phyloP scores from a whole-genome alignment of 2,888 invertebrate genomes.

The Neuroscelio doddi region DNA sequence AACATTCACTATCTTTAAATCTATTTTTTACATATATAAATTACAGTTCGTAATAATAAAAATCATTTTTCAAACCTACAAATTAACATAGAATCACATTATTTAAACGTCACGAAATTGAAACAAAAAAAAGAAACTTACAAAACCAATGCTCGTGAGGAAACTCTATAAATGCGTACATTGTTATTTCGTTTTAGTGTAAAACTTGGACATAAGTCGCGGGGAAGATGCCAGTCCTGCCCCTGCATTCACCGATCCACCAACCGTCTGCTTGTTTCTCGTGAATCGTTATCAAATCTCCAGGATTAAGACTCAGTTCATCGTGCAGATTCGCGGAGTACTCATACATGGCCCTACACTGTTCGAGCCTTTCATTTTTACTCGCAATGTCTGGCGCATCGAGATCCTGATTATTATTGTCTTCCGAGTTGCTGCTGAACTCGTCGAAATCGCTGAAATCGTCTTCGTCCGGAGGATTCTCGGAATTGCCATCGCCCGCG shows the following conservation, averaged over 20 bases:
- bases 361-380: slow-evolving; percentile 56
- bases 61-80: not conserved
- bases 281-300: slow-evolving; percentile 90
- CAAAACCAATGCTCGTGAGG: too few relatives aligned
- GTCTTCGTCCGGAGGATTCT: slow-evolving; percentile 79
- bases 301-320: slow-evolving; percentile 81
- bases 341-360: slow-evolving; percentile 89
- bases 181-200: slow-evolving; percentile 51
- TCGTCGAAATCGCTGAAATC: slow-evolving; percentile 83
- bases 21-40: too few relatives aligned
- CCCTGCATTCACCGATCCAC: slow-evolving; percentile 94
- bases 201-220: slow-evolving; percentile 94
- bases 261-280: slow-evolving; percentile 94
- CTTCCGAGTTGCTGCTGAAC: slow-evolving; percentile 68
- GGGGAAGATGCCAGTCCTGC: slow-evolving; percentile 91
- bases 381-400: slow-evolving; percentile 54
- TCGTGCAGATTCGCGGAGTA: slow-evolving; percentile 91
- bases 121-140: not conserved
- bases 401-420: slow-evolving; percentile 71
- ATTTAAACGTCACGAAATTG: not conserved
- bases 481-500: slow-evolving; percentile 86
- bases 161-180: too few relatives aligned
- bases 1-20: too few relatives aligned
- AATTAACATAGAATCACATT: not conserved
- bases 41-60: too few relatives aligned